These are phyloP conservation scores for Cephus runcator DNA, from an alignment of 2,888 invertebrate species.

Conservation along the genomic window DNA sequence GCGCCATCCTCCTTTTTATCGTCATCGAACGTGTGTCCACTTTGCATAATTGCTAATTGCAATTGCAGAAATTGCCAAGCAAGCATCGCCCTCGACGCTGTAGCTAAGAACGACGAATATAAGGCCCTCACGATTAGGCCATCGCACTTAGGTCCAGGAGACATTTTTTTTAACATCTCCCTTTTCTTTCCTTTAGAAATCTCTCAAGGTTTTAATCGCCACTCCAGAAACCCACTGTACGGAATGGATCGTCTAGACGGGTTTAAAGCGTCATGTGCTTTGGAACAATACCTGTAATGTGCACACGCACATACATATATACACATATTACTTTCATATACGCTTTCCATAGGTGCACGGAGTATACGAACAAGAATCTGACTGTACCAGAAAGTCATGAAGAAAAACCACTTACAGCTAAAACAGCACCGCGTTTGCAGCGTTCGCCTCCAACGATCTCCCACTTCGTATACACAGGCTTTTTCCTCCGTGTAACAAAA, in stretches of 20 bases:
- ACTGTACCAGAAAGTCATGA: background rate
- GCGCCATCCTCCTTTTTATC: background rate
- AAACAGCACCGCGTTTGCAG: background rate
- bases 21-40: background rate
- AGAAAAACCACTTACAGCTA: background rate
- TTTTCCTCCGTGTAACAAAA: background rate
- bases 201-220: background rate
- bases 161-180: background rate
- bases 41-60: constrained; percentile 3
- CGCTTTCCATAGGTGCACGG: background rate
- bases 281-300: background rate
- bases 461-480: background rate
- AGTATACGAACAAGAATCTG: background rate
- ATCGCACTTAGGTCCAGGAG: background rate
- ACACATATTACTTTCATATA: background rate
- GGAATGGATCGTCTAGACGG: background rate
- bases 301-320: background rate
- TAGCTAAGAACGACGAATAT: background rate
- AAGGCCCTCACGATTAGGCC: background rate
- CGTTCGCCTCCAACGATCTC: background rate
- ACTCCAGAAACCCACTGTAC: background rate
- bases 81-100: background rate
- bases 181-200: background rate
- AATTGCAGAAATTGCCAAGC: background rate
- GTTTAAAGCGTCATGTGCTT: background rate